Percentiles rank a stretch among this genome's conserved stretches.
Evolutionary conservation across 2,797 vertebrate genomes (phyloP).

Genomic region (Crocidura indochinensis): DNA sequence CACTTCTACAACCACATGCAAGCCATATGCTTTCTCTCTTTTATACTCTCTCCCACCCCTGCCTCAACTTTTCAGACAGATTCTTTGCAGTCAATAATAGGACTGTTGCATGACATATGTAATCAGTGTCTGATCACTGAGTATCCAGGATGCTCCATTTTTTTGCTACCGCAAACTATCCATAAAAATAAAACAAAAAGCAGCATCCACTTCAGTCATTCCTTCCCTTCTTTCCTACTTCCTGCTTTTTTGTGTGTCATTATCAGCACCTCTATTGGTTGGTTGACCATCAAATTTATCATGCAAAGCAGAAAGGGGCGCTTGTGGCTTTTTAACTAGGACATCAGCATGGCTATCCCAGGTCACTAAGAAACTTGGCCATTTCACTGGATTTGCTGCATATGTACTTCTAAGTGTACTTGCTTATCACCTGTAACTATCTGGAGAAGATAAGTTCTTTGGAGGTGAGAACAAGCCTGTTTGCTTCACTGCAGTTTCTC

Average conservation of each 20-base stretch:
- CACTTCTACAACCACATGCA: too few species aligned
- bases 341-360: neutral
- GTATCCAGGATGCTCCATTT: neutral
- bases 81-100: neutral
- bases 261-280: neutral
- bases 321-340: neutral
- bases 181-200: neutral
- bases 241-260: neutral
- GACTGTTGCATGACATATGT: neutral
- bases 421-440: too few species aligned
- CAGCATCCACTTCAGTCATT: neutral
- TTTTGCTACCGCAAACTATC: neutral
- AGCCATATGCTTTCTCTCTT: too few species aligned
- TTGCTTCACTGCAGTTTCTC: neutral
- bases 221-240: neutral
- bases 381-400: neutral
- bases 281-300: neutral
- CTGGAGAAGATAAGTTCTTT: neutral
- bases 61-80: conserved; percentile 19
- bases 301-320: neutral
- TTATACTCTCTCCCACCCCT: too few species aligned
- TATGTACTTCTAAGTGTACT: neutral
- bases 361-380: neutral
- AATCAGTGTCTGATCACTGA: neutral
- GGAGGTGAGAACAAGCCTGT: neutral